phyloP scores from a whole-genome alignment of 23 tunicate species.

The Styela plicata region DNA sequence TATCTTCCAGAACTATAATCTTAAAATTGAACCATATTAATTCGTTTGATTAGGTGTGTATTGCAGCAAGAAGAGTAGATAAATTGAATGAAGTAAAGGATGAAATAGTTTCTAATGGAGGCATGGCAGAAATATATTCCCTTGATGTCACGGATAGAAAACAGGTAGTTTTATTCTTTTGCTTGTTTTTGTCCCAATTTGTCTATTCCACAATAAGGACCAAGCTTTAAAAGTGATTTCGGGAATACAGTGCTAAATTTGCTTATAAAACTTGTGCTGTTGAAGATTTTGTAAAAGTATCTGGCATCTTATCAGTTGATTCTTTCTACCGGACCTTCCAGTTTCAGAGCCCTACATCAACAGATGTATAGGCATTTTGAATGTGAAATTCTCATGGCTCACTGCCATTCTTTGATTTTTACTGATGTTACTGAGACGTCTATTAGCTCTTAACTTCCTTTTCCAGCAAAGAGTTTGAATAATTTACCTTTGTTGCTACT shows the following conservation, averaged over 20 bases:
- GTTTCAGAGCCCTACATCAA: too few species aligned
- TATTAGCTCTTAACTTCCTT: too few species aligned
- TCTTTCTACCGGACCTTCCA: not conserved
- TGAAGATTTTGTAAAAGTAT: too few species aligned
- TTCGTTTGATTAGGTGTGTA: conserved; percentile 57
- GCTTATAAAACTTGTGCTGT: too few species aligned
- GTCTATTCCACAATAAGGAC: not conserved
- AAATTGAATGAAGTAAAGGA: conserved; percentile 40
- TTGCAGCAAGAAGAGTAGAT: conserved; percentile 70
- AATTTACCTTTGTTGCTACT: too few species aligned
- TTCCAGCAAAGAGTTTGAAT: too few species aligned
- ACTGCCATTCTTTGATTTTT: too few species aligned
- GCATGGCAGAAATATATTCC: conserved; percentile 23
- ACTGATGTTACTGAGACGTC: too few species aligned
- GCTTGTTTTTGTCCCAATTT: not conserved
- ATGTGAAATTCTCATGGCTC: too few species aligned
- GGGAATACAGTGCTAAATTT: not conserved
- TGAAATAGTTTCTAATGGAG: conserved; percentile 40
- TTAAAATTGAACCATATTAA: not conserved
- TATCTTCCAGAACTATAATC: not conserved
- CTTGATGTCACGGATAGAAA: conserved; percentile 77
- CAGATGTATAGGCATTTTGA: too few species aligned
- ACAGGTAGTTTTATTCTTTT: conserved; percentile 36
- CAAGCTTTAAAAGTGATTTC: not conserved
- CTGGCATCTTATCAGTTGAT: not conserved